Evolutionary conservation across 2,113 vertebrate species (phyloP).

Genomic region (Nothoprocta pentlandii): DNA sequence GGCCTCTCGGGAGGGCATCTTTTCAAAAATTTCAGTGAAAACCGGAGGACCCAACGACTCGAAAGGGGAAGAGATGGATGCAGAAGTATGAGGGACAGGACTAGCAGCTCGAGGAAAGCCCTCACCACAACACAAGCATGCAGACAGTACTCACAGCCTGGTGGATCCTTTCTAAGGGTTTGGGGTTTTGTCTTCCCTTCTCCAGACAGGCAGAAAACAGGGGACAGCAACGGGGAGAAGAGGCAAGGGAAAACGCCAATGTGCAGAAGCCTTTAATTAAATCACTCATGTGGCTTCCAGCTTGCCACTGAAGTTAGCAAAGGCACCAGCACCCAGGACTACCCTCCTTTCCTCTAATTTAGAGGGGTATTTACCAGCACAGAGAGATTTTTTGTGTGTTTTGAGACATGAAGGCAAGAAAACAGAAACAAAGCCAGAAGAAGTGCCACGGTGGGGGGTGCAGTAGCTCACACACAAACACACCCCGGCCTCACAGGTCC

Average conservation of each 20-base stretch:
- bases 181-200: neutral
- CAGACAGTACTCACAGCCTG: neutral
- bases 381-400: neutral
- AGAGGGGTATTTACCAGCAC: neutral
- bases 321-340: too few relatives aligned
- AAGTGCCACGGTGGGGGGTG: neutral
- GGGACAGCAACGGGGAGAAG: rapidly evolving
- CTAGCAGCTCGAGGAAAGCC: neutral
- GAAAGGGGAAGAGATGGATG: neutral
- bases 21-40: neutral
- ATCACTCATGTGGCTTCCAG: neutral
- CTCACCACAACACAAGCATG: neutral
- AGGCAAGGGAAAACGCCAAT: neutral
- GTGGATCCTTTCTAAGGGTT: neutral
- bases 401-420: neutral
- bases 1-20: neutral
- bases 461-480: neutral
- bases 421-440: neutral
- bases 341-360: neutral
- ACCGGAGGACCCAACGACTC: neutral
- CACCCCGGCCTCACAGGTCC: neutral
- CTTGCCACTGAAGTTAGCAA: neutral
- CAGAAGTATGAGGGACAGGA: neutral
- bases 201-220: neutral
- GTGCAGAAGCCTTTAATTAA: rapidly evolving